phyloP scores from a whole-genome alignment of 2,888 invertebrate species.

The Dioctria linearis region DNA sequence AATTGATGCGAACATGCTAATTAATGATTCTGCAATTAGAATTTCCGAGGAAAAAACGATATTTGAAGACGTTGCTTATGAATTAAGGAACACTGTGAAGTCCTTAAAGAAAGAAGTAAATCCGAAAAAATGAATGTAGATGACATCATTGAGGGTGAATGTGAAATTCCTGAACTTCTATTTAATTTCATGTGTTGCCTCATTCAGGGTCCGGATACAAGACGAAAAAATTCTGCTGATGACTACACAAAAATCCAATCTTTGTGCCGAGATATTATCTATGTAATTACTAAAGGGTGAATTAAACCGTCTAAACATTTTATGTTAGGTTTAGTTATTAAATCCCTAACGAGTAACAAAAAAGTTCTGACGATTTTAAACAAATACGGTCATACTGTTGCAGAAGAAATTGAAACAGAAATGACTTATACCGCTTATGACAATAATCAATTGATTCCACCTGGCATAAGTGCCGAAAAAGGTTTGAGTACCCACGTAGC shows the following conservation, averaged over 20 bases:
- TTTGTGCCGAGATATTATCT: constrained; percentile 47
- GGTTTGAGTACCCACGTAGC: constrained; percentile 58
- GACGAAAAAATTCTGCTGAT: constrained; percentile 40
- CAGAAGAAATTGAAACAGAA: constrained; percentile 54
- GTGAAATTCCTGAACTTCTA: constrained; percentile 41
- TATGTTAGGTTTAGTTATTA: constrained; percentile 43
- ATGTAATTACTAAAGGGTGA: constrained; percentile 27
- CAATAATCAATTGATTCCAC: constrained; percentile 44
- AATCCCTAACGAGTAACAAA: constrained; percentile 44
- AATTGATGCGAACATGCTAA: no score
- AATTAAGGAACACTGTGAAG: no score
- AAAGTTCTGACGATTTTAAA: constrained; percentile 41
- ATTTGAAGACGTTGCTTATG: no score
- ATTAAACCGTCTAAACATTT: constrained; percentile 21
- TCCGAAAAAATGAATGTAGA: constrained; percentile 40
- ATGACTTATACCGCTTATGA: constrained; percentile 51
- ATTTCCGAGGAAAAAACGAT: no score
- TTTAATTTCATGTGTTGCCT: constrained; percentile 38
- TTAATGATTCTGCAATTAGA: no score
- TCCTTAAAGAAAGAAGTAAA: not conserved
- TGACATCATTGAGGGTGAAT: constrained; percentile 41
- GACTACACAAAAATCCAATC: constrained; percentile 46
- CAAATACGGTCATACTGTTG: constrained; percentile 47
- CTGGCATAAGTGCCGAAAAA: not conserved
- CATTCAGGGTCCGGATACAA: constrained; percentile 43